phyloP scores from a whole-genome alignment of 2,888 invertebrate species.

The Drosophila paranaensis region DNA sequence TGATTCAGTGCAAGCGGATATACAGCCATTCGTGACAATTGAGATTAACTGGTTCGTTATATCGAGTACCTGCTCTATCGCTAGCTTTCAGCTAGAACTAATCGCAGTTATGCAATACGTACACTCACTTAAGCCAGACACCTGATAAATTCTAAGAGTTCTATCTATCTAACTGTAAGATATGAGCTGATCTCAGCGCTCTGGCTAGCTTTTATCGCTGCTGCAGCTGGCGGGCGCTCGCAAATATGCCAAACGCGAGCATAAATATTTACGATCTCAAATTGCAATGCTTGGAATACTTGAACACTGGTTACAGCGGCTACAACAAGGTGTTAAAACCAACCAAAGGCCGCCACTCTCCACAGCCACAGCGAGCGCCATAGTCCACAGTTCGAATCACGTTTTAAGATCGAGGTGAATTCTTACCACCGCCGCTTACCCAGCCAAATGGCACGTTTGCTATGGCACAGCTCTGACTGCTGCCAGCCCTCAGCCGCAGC shows the following conservation, averaged over 20 bases:
- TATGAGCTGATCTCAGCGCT: constrained; percentile 13
- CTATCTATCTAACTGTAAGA: constrained; percentile 14
- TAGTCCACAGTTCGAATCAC: constrained; percentile 66
- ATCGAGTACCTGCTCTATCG: constrained; percentile 39
- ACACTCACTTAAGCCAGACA: background rate
- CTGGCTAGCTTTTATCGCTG: constrained; percentile 18
- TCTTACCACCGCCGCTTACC: constrained; percentile 40
- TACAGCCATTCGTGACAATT: constrained; percentile 26
- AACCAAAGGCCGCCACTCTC: constrained; percentile 35
- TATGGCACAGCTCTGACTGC: constrained; percentile 1
- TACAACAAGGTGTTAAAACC: constrained; percentile 52
- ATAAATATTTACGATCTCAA: constrained; percentile 53
- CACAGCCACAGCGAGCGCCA: constrained; percentile 6
- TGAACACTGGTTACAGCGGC: constrained; percentile 36
- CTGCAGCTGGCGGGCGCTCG: constrained; percentile 23
- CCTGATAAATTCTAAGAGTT: constrained; percentile 23
- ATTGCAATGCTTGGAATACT: constrained; percentile 56
- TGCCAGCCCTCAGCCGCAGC: constrained; percentile 12
- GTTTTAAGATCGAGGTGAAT: constrained; percentile 83
- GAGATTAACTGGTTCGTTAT: constrained; percentile 17
- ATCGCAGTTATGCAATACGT: constrained; percentile 24
- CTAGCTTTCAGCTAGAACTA: background rate
- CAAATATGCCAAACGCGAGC: constrained; percentile 55
- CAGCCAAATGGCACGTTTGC: constrained; percentile 64
- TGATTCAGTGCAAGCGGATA: constrained; percentile 16